Evolutionary conservation across 2,888 invertebrate species (phyloP), one percentile per base, ranked within the genome.

Genomic region (Microctonus brassicae): DNA sequence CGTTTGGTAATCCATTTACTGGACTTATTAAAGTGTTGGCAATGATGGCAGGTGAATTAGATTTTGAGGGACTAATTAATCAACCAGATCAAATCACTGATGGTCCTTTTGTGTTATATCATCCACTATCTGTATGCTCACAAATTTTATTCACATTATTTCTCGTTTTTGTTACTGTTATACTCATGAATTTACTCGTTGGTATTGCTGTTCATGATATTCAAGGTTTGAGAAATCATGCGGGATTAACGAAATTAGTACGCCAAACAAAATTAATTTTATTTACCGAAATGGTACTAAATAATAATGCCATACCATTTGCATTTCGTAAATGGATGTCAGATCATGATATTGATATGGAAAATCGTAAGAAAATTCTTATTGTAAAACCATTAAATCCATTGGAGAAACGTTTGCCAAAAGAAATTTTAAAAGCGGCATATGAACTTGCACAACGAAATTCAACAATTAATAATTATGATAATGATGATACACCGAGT

Each of bases 321-420:
- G 79, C 82, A 0, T 83, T 89, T 17, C 81, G 85, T 2, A 87
- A 86, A 39, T 83, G 89, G 81, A 82, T 89, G 79, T 84, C 85
- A 7, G 84, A 88, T 39, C 87, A 88, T 11, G 88, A 85, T 53
- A 85, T 87, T 26, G 84, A 86, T 47, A 83, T 89, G 33, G 86
- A 86, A 39, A 88, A 88, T 53, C 86, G 88, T 4, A 87, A 88
- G 60, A 85, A 85, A 1, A 86, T 89, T 0, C 78, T 89, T 1
- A 84, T 88, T 34, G 89, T 89, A 0, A 88, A 88, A 66, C 89
- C 89, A 0, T 77, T 89, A 5, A 89, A 89, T 81, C 88, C 88
- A 0, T 76, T 88, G 62, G 89, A 89, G 69, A 88, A 87, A 70
- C 81, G 89, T 62, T 75, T 89, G 57, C 89, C 89, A 0, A 87